phyloP scores from a whole-genome alignment of 1,140 invertebrate genomes.

The Hermatobates lingyangjiaoensis region DNA sequence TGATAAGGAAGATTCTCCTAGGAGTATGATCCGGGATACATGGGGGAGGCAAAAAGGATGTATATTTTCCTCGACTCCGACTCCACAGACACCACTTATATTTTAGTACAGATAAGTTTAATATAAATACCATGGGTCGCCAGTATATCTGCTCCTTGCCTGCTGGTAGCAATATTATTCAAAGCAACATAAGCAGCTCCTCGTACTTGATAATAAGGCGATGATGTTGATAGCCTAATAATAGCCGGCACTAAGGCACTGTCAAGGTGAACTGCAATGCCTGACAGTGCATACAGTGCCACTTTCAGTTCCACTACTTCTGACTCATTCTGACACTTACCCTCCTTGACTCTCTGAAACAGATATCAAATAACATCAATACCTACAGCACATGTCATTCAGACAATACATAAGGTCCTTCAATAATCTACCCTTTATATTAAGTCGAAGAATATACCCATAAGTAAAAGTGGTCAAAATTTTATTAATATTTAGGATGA shows the following conservation, averaged over 20 bases:
- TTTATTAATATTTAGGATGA: too few relatives aligned
- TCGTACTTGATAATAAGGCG: conserved; percentile 65
- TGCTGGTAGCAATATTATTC: conserved; percentile 62
- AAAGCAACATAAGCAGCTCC: conserved; percentile 77
- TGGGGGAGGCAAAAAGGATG: too few relatives aligned
- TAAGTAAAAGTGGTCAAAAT: too few relatives aligned
- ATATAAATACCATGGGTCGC: conserved; percentile 34
- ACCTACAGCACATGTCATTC: too few relatives aligned
- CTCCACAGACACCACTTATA: too few relatives aligned
- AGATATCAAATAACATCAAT: too few relatives aligned
- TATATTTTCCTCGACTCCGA: too few relatives aligned
- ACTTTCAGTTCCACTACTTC: conserved; percentile 62
- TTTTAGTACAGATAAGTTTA: conserved; percentile 2
- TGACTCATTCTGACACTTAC: conserved; percentile 32
- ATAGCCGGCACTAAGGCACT: conserved; percentile 23
- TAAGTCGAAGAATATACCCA: too few relatives aligned
- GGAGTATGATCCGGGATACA: too few relatives aligned
- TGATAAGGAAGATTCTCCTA: too few relatives aligned
- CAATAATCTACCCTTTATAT: too few relatives aligned
- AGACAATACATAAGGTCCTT: too few relatives aligned
- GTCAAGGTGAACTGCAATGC: conserved; percentile 7
- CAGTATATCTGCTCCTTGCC: conserved; percentile 56
- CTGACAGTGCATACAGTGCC: conserved; percentile 60
- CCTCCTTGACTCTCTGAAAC: neutral
- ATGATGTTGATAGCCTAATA: conserved; percentile 49